These are phyloP conservation scores for Bombus terrestris DNA, from an alignment of 1,140 invertebrate species.

Conservation along the genomic window DNA sequence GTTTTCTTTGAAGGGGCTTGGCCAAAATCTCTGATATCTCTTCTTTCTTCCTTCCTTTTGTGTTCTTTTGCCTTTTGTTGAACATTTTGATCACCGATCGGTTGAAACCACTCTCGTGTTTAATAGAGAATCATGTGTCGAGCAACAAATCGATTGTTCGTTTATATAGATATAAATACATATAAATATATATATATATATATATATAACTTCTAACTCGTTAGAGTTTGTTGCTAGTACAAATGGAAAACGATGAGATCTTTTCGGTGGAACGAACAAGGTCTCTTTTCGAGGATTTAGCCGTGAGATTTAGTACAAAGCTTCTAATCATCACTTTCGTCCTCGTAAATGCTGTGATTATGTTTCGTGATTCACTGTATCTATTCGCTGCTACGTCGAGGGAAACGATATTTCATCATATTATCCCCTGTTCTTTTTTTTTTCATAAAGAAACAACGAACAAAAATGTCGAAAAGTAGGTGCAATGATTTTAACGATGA, in stretches of 20 bases:
- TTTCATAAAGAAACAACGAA: background rate
- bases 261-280: slow-evolving; percentile 2
- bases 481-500: background rate
- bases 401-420: background rate
- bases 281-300: slow-evolving; percentile 9
- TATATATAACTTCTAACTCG: slow-evolving; percentile 20
- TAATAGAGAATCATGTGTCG: background rate
- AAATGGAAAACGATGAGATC: slow-evolving; percentile 35
- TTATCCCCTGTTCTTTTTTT: background rate
- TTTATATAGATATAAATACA: background rate
- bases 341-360: slow-evolving; percentile 48
- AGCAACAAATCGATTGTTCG: slow-evolving; percentile 12
- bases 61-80: background rate
- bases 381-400: slow-evolving; percentile 43
- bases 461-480: background rate
- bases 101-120: background rate
- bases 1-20: background rate
- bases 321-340: slow-evolving; percentile 41
- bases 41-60: background rate
- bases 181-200: slow-evolving; percentile 9
- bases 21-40: too few species aligned
- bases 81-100: background rate
- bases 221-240: slow-evolving; percentile 44
- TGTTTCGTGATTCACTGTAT: slow-evolving; percentile 28
- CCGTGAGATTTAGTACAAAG: slow-evolving; percentile 50